phyloP scores from a whole-genome alignment of 2,113 vertebrate species.

The Panthera uncia region DNA sequence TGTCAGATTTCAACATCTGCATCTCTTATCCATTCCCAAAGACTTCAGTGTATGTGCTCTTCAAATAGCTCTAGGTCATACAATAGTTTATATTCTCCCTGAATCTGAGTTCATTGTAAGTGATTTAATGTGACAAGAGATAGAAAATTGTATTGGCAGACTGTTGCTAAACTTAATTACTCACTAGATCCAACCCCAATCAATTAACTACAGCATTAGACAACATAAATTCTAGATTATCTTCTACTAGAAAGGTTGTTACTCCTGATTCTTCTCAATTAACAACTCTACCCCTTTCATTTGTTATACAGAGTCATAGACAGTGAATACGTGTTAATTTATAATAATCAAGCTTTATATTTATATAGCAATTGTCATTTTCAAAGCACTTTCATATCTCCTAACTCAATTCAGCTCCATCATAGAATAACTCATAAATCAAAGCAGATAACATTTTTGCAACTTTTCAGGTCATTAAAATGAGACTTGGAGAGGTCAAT shows the following conservation, averaged over 20 bases:
- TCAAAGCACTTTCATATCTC: conserved; percentile 25
- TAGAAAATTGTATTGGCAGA: conserved; percentile 65
- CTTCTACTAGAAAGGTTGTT: neutral
- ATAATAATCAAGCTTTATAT: neutral
- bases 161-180: conserved; percentile 69
- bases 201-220: conserved; percentile 63
- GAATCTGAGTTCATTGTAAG: neutral
- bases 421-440: neutral
- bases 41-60: neutral
- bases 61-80: neutral
- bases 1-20: neutral
- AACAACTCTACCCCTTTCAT: conserved; percentile 8
- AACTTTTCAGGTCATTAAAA: neutral
- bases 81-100: conserved; percentile 33
- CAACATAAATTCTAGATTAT: conserved; percentile 54
- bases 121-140: conserved; percentile 56
- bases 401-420: neutral
- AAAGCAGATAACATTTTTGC: neutral
- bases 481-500: neutral
- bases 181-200: conserved; percentile 48
- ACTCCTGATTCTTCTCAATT: conserved; percentile 48
- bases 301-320: neutral
- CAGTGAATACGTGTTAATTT: neutral
- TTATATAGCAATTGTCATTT: neutral
- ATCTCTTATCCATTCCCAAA: neutral